These are phyloP conservation scores for Diplogasteroides magnus DNA, from an alignment of 1,140 invertebrate species.

Conservation along the genomic window DNA sequence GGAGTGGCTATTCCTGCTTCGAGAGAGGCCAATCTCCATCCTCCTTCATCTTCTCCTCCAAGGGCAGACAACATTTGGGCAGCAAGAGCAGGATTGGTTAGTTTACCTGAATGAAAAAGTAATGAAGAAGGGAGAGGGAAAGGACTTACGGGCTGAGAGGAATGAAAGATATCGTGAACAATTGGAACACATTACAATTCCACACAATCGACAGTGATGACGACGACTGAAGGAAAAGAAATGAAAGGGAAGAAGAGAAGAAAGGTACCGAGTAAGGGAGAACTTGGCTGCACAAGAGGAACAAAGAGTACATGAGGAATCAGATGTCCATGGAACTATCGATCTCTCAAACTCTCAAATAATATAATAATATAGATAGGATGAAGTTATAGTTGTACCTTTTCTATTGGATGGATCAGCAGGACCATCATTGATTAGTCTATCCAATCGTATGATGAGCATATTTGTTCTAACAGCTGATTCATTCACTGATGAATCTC, in stretches of 20 bases:
- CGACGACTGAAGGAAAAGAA: constrained; percentile 62
- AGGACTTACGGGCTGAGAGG: constrained; percentile 72
- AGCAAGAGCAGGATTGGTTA: not conserved
- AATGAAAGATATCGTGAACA: constrained; percentile 83
- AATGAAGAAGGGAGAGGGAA: not conserved
- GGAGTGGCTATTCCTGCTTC: not conserved
- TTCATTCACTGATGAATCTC: constrained; percentile 72
- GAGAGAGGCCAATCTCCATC: not conserved
- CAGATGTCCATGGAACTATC: constrained; percentile 87
- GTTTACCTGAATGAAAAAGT: too few species aligned
- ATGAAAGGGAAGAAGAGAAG: not conserved
- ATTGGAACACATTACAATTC: constrained; percentile 84
- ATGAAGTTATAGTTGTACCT: constrained; percentile 59
- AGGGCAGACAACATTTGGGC: not conserved
- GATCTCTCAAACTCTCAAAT: constrained; percentile 64
- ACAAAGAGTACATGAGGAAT: constrained; percentile 79
- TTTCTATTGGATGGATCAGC: constrained; percentile 74
- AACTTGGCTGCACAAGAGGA: constrained; percentile 83
- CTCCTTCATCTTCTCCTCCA: too few species aligned
- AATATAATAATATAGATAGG: constrained; percentile 1
- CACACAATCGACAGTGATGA: constrained; percentile 93
- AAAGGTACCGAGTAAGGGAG: constrained; percentile 66
- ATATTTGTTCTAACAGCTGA: constrained; percentile 91
- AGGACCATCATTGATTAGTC: constrained; percentile 76
- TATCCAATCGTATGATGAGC: constrained; percentile 83